phyloP scores from a whole-genome alignment of 1,140 invertebrate species.

The Rhizoglyphus robini region DNA sequence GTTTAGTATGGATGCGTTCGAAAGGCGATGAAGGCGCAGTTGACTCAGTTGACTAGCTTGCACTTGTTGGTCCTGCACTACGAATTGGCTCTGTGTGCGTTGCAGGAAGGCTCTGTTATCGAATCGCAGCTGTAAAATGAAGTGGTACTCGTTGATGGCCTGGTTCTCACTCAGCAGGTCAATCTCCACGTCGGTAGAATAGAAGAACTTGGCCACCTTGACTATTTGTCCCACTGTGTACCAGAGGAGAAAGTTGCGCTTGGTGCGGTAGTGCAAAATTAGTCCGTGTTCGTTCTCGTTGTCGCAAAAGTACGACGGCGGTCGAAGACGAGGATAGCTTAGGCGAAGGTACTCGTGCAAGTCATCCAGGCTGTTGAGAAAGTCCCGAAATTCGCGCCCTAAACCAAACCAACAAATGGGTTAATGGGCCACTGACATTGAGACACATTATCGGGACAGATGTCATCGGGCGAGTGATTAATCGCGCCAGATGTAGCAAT shows the following conservation, averaged over 20 bases:
- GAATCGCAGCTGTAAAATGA: slow-evolving; percentile 81
- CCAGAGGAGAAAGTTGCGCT: slow-evolving; percentile 77
- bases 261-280: slow-evolving; percentile 82
- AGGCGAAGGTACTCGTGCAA: slow-evolving; percentile 93
- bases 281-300: slow-evolving; percentile 74
- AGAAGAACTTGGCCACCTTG: slow-evolving; percentile 72
- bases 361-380: slow-evolving; percentile 89
- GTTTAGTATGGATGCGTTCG: background rate
- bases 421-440: too few species aligned
- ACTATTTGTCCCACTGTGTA: slow-evolving; percentile 92
- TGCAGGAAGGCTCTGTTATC: slow-evolving; percentile 61
- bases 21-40: background rate
- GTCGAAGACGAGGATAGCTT: slow-evolving; percentile 79
- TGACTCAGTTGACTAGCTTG: background rate
- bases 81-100: slow-evolving; percentile 25
- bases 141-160: slow-evolving; percentile 75
- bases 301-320: slow-evolving; percentile 91
- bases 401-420: slow-evolving; percentile 20
- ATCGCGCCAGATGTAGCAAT: background rate
- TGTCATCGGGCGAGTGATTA: too few species aligned
- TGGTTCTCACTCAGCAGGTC: slow-evolving; percentile 70
- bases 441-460: too few species aligned
- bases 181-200: slow-evolving; percentile 81
- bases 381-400: slow-evolving; percentile 79
- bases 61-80: too few species aligned